Percentiles rank a stretch among this genome's conserved stretches.
Conservation (phyloP, 2,797 vertebrate species). For the Poecilia wingei region DNA sequence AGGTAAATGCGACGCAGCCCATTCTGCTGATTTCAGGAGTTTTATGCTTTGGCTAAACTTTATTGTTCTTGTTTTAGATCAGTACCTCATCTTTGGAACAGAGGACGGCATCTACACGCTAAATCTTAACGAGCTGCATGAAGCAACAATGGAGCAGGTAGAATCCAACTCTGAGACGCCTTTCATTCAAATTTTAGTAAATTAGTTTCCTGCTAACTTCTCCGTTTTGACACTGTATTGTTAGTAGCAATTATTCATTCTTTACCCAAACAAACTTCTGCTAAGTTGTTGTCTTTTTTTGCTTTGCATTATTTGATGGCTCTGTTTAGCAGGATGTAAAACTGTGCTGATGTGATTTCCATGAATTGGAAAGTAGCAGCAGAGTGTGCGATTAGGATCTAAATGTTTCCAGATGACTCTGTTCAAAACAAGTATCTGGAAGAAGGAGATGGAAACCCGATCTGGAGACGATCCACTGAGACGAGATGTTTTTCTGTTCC, state of each 20-base stretch:
- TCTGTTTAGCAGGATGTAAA: background rate
- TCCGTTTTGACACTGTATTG: background rate
- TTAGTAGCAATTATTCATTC: background rate
- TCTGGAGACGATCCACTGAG: background rate
- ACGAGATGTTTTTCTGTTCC: background rate
- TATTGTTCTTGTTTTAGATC: conserved; percentile 79
- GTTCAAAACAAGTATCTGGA: background rate
- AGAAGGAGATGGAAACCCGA: background rate
- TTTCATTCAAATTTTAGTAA: background rate
- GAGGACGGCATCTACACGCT: conserved; percentile 98
- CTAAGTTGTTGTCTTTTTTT: background rate
- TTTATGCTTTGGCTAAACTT: background rate
- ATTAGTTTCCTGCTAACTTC: background rate
- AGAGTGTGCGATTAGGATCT: background rate
- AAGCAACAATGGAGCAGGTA: conserved; percentile 99
- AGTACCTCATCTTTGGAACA: conserved; percentile 97
- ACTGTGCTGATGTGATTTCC: background rate
- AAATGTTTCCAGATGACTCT: conserved; percentile 13
- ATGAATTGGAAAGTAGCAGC: background rate
- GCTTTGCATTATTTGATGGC: background rate
- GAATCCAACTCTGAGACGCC: background rate
- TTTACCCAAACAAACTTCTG: background rate
- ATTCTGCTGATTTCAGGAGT: background rate
- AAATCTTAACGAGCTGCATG: conserved; percentile 96
- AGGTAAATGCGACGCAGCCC: conserved; percentile 74